Percentiles rank a stretch among this genome's conserved stretches.
phyloP scores from a whole-genome alignment of 1,140 invertebrate species.

The Leptopilina boulardi region DNA sequence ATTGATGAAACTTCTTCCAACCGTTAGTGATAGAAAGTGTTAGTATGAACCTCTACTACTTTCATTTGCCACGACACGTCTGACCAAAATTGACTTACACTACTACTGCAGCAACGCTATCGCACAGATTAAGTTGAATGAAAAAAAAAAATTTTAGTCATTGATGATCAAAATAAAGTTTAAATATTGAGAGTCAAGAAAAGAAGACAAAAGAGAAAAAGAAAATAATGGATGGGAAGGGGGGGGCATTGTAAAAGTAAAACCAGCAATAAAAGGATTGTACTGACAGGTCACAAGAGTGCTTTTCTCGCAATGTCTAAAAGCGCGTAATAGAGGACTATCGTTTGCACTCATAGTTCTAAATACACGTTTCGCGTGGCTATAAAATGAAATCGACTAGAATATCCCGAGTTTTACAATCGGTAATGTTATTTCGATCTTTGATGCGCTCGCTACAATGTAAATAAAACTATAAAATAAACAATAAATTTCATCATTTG shows the following conservation, averaged over 20 bases:
- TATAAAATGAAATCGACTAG: slow-evolving; percentile 52
- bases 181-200: too few species aligned
- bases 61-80: too few species aligned
- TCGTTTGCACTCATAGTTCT: slow-evolving; percentile 47
- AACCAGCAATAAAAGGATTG: not conserved
- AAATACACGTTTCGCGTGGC: slow-evolving; percentile 45
- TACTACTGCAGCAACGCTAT: too few species aligned
- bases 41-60: too few species aligned
- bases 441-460: not conserved
- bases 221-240: not conserved
- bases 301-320: not conserved
- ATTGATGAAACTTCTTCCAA: too few species aligned
- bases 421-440: not conserved
- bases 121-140: too few species aligned
- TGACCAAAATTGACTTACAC: too few species aligned
- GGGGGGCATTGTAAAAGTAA: not conserved
- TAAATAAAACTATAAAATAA: not conserved
- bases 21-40: too few species aligned
- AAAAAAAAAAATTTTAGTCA: too few species aligned
- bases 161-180: too few species aligned
- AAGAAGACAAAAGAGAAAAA: not conserved
- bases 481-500: too few species aligned
- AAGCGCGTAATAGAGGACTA: slow-evolving; percentile 40
- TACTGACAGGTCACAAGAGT: not conserved
- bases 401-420: slow-evolving; percentile 35